A percentile compares a stretch with the other conserved stretches of the same genome.
phyloP scores from a whole-genome alignment of 2,113 vertebrate genomes.

The Toxostoma redivivum region DNA sequence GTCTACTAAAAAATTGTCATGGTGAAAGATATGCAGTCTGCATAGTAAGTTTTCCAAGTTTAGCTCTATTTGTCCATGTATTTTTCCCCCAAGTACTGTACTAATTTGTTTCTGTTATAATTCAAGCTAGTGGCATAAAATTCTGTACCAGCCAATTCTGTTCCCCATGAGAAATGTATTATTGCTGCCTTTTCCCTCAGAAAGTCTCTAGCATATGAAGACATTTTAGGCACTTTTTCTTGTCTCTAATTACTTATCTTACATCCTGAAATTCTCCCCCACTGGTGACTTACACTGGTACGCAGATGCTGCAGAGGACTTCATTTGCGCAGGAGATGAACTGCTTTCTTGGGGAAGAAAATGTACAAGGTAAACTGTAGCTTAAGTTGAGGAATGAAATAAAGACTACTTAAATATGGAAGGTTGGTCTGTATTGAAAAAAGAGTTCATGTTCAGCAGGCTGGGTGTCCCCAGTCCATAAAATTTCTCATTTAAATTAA shows the following conservation, averaged over 20 bases:
- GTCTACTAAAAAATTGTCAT: neutral
- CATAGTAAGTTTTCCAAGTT: neutral
- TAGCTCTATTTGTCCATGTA: neutral
- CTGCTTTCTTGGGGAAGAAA: neutral
- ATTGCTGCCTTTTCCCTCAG: neutral
- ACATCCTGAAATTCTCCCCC: neutral
- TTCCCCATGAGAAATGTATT: neutral
- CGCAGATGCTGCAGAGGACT: neutral
- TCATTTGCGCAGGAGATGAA: neutral
- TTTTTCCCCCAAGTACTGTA: neutral
- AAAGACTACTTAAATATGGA: neutral
- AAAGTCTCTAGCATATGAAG: neutral
- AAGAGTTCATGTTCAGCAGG: neutral
- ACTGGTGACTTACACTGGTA: neutral
- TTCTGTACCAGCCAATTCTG: neutral
- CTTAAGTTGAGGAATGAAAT: neutral
- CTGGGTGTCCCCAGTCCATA: neutral
- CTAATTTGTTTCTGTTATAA: neutral
- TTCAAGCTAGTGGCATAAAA: neutral
- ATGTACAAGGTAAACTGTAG: neutral
- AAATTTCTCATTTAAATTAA: neutral
- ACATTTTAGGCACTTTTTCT: fast-evolving
- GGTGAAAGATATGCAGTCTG: neutral
- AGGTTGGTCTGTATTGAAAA: neutral
- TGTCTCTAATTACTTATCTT: neutral